A percentile compares a stretch with the other conserved stretches of the same genome.
These are phyloP conservation scores for Argynnis bischoffii DNA, from an alignment of 2,888 invertebrate genomes.

Conservation along the genomic window DNA sequence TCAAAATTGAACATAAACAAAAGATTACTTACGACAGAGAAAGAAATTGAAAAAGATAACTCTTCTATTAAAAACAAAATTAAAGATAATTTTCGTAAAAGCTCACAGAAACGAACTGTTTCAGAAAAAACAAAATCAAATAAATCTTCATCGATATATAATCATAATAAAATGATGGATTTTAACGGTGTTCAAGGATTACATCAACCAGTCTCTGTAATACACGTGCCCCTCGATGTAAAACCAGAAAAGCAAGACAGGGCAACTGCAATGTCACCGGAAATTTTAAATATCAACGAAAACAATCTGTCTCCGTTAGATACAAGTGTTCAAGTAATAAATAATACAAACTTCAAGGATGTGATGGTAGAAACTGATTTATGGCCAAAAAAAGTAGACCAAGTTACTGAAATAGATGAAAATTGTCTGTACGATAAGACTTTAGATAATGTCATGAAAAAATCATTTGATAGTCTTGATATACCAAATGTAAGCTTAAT, in stretches of 20 bases:
- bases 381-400: constrained; percentile 46
- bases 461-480: constrained; percentile 65
- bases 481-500: constrained; percentile 73
- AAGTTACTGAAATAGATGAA: constrained; percentile 53
- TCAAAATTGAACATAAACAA: constrained; percentile 57
- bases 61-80: constrained; percentile 49
- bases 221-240: constrained; percentile 61
- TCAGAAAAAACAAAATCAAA: constrained; percentile 44
- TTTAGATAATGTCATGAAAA: constrained; percentile 49
- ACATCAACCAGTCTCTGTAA: constrained; percentile 50
- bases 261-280: constrained; percentile 30
- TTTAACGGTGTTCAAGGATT: constrained; percentile 49
- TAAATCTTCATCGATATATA: constrained; percentile 41
- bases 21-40: constrained; percentile 47
- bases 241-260: constrained; percentile 43
- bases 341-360: constrained; percentile 47
- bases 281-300: constrained; percentile 24
- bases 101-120: constrained; percentile 40
- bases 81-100: constrained; percentile 44
- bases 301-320: constrained; percentile 41
- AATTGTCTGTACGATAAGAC: constrained; percentile 46
- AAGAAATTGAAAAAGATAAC: constrained; percentile 54
- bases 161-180: constrained; percentile 43
- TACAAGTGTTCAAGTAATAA: constrained; percentile 46
- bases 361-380: constrained; percentile 52